phyloP scores from a whole-genome alignment of 2,797 vertebrate genomes.

The Lacerta agilis region DNA sequence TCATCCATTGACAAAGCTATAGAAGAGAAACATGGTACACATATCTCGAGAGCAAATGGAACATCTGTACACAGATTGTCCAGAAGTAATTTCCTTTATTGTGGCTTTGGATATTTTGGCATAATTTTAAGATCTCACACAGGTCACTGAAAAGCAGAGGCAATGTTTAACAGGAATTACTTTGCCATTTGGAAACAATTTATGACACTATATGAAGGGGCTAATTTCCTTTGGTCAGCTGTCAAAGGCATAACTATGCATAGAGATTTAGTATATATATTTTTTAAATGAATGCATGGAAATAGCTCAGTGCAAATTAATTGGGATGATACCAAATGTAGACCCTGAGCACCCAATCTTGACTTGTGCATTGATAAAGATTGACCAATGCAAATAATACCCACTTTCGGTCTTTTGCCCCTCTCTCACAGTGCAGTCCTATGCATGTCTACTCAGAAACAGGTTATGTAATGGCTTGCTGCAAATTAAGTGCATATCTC shows the following conservation, averaged over 20 bases:
- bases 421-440: neutral
- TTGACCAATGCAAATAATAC: neutral
- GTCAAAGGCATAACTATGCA: neutral
- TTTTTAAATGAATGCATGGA: conserved; percentile 10
- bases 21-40: neutral
- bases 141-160: neutral
- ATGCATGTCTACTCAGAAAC: neutral
- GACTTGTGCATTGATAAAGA: neutral
- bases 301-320: conserved; percentile 4
- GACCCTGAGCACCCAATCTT: neutral
- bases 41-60: neutral
- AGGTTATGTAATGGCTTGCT: too few species aligned
- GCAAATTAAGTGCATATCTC: too few species aligned
- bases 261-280: neutral
- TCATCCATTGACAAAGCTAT: conserved; percentile 1
- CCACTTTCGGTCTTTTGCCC: neutral
- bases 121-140: neutral
- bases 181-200: conserved; percentile 2
- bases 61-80: conserved; percentile 8
- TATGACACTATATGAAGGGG: neutral
- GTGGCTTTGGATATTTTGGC: neutral
- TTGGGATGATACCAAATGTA: conserved; percentile 5
- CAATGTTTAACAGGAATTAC: conserved; percentile 6
- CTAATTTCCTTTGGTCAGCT: neutral
- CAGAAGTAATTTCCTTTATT: neutral